phyloP scores from a whole-genome alignment of 2,113 vertebrate species.

The Centrocercus urophasianus region DNA sequence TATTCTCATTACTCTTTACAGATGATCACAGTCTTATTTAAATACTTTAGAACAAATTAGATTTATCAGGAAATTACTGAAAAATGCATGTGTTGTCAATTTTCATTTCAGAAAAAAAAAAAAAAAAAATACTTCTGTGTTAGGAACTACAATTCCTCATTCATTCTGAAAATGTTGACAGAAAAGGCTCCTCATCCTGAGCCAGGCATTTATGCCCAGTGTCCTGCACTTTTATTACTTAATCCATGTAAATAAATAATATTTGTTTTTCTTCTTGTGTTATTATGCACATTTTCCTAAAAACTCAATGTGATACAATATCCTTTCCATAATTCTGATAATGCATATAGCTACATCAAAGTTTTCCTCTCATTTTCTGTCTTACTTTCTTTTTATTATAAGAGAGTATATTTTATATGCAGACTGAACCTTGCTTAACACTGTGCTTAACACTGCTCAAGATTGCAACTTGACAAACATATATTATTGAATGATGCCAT shows the following conservation, averaged over 20 bases:
- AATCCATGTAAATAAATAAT: neutral
- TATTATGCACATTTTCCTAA: neutral
- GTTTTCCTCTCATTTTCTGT: constrained; percentile 1
- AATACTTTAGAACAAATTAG: constrained; percentile 31
- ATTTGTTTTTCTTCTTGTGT: neutral
- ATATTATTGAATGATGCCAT: constrained; percentile 75
- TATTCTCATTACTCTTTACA: neutral
- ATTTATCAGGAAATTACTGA: neutral
- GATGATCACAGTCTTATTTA: constrained; percentile 18
- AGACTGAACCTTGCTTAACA: constrained; percentile 61
- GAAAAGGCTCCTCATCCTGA: neutral
- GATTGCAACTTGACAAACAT: constrained; percentile 63
- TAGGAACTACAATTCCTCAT: constrained; percentile 34
- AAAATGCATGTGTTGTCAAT: neutral
- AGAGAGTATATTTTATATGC: constrained; percentile 44
- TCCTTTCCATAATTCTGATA: neutral
- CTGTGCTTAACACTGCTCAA: constrained; percentile 54
- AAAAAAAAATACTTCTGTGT: neutral
- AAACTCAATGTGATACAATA: neutral
- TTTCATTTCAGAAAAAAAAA: constrained; percentile 3
- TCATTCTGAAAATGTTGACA: neutral
- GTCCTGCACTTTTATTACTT: neutral
- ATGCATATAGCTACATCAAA: neutral
- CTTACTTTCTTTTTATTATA: neutral
- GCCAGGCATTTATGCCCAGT: neutral